Percentiles rank a stretch among this genome's conserved stretches.
Conservation (phyloP, 2,797 vertebrate species). For the Propithecus perrieri region DNA sequence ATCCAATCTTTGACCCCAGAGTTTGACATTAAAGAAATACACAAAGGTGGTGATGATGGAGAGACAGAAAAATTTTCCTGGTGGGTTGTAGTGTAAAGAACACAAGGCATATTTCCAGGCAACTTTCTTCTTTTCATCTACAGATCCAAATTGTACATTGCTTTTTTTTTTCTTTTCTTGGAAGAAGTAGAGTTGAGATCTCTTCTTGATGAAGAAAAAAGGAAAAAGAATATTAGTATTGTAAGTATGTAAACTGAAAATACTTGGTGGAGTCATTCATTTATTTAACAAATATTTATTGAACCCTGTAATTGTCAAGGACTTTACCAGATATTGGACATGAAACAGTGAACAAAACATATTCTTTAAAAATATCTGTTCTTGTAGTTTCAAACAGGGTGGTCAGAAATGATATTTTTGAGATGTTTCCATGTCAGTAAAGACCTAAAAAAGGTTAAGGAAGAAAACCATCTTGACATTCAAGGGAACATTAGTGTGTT, state of each 20-base stretch:
- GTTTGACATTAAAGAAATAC: constrained; percentile 38
- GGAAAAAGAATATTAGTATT: not conserved
- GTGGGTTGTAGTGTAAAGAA: constrained; percentile 2
- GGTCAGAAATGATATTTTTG: not conserved
- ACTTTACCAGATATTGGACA: not conserved
- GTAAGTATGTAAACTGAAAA: not conserved
- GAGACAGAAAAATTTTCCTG: not conserved
- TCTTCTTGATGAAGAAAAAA: not conserved
- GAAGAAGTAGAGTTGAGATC: not conserved
- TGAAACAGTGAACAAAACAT: not conserved
- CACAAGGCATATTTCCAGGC: constrained; percentile 33
- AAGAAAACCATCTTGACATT: not conserved
- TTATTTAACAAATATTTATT: constrained; percentile 17
- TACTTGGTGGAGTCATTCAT: not conserved
- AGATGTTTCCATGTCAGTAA: not conserved
- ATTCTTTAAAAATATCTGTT: not conserved
- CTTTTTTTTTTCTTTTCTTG: not conserved
- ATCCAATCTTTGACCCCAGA: constrained; percentile 37
- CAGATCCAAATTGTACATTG: not conserved
- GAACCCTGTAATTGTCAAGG: not conserved
- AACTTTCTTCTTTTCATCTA: not conserved
- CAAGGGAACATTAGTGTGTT: not conserved
- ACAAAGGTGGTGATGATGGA: not conserved
- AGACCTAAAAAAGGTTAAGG: not conserved
- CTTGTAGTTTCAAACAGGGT: not conserved